Conservation (phyloP, 2,888 invertebrate genomes). For the Steinernema hermaphroditum region DNA sequence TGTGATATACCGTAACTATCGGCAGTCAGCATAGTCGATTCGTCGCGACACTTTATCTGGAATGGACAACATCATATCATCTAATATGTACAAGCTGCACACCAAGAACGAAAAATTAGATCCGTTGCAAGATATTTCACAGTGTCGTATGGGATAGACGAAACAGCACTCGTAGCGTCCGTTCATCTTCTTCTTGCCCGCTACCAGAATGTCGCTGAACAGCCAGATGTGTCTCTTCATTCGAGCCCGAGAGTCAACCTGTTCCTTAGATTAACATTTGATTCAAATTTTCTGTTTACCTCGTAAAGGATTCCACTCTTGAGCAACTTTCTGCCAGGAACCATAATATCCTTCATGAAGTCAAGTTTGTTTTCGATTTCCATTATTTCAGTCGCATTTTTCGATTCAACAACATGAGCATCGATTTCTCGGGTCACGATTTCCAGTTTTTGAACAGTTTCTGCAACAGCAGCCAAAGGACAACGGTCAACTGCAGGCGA, state of each 20-base stretch:
- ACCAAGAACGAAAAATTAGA: conserved; percentile 22
- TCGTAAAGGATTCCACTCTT: conserved; percentile 16
- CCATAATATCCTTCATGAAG: background rate
- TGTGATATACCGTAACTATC: conserved; percentile 17
- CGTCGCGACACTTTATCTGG: background rate
- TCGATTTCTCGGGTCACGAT: background rate
- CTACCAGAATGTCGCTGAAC: conserved; percentile 6
- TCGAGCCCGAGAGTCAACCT: background rate
- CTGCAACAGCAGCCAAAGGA: background rate
- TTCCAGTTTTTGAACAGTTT: background rate
- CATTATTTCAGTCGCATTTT: background rate
- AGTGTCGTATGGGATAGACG: conserved; percentile 8
- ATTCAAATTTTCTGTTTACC: no score
- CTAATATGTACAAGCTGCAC: no score
- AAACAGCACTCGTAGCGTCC: conserved; percentile 11
- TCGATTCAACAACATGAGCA: conserved; percentile 15
- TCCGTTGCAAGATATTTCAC: background rate
- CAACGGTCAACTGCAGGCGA: no score
- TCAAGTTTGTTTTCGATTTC: conserved; percentile 9
- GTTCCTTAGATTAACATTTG: no score
- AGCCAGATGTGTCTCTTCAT: conserved; percentile 10
- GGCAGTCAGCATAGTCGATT: background rate
- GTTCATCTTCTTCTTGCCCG: conserved; percentile 10
- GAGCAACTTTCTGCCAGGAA: background rate
- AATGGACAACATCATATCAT: background rate